phyloP scores from a whole-genome alignment of 2,113 vertebrate genomes.

The Epinephelus fuscoguttatus region DNA sequence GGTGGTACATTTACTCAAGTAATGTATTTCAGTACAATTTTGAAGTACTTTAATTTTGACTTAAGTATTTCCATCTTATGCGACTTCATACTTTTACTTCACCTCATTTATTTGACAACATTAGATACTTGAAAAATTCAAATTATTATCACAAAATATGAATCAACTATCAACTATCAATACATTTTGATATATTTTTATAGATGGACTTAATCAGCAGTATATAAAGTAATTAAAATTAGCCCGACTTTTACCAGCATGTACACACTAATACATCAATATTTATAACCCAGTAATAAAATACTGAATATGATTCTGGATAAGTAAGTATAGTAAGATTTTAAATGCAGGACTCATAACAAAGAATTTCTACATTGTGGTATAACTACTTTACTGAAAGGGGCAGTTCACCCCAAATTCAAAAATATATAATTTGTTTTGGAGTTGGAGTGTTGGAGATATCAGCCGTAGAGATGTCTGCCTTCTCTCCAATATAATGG shows the following conservation, averaged over 20 bases:
- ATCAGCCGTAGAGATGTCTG: too few species aligned
- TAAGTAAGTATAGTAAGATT: too few species aligned
- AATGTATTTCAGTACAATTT: not conserved
- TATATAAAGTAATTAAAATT: not conserved
- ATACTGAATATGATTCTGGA: too few species aligned
- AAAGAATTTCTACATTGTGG: too few species aligned
- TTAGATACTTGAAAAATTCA: not conserved
- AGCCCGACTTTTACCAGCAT: not conserved
- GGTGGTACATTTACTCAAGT: slow-evolving; percentile 7
- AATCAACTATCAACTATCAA: too few species aligned
- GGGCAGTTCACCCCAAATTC: too few species aligned
- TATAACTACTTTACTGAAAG: not conserved
- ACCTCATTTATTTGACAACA: not conserved
- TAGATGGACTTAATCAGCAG: not conserved
- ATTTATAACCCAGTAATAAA: too few species aligned
- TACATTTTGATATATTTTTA: too few species aligned
- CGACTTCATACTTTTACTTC: not conserved
- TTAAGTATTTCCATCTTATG: not conserved
- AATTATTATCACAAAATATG: not conserved
- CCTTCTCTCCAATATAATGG: too few species aligned
- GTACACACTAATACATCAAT: not conserved
- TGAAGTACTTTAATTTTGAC: not conserved
- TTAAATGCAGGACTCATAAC: not conserved
- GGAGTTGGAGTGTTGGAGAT: too few species aligned
- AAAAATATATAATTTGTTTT: too few species aligned